Evolutionary conservation across 2,113 vertebrate genomes (phyloP).

Genomic region (Pomatorhinus ruficollis): DNA sequence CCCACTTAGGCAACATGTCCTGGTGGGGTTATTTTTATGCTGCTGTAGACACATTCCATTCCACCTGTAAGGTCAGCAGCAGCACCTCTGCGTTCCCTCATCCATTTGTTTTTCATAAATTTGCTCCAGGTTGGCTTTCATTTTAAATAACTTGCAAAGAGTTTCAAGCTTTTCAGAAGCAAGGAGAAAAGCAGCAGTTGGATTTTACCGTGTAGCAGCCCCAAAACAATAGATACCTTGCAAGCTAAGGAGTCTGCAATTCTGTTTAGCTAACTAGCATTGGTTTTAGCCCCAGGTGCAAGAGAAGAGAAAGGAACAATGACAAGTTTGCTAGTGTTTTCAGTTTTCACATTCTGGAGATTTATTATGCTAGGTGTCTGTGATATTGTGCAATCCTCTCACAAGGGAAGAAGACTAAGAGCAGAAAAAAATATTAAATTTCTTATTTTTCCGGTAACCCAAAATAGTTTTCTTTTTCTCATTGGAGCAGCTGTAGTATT

Average conservation of each 20-base stretch:
- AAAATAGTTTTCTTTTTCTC: background rate
- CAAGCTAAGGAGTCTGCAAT: background rate
- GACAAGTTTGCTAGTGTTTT: background rate
- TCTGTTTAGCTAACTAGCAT: background rate
- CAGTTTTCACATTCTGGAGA: background rate
- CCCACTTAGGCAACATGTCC: background rate
- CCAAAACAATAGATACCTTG: background rate
- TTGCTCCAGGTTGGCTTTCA: background rate
- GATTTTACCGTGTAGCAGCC: background rate
- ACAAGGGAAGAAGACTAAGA: background rate
- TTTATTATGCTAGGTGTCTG: background rate
- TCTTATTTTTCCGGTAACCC: background rate
- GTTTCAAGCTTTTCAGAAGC: background rate
- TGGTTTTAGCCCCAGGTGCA: background rate
- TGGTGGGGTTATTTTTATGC: background rate
- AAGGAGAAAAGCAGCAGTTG: background rate
- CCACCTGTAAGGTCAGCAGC: background rate
- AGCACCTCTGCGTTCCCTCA: rapidly evolving
- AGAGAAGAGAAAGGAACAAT: background rate
- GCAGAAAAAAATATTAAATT: background rate
- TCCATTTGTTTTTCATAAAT: background rate
- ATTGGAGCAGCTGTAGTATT: background rate
- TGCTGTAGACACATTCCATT: background rate
- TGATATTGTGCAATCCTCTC: background rate
- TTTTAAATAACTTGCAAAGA: background rate